Percentiles rank a stretch among this genome's conserved stretches.
These are phyloP conservation scores for Acrobasis consociella DNA, from an alignment of 2,888 invertebrate species.

Conservation along the genomic window DNA sequence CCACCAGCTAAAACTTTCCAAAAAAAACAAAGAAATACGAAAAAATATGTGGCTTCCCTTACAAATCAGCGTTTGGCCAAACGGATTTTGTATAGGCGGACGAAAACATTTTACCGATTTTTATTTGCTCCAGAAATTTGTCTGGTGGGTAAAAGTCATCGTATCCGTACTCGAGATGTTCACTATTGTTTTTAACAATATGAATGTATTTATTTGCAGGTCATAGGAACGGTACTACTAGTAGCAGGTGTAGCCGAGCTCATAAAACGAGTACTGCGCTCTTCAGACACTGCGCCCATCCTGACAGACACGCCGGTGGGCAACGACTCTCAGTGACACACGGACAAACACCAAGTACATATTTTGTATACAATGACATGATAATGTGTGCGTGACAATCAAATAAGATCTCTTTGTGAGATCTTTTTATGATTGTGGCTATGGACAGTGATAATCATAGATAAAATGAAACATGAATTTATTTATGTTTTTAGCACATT, in stretches of 20 bases:
- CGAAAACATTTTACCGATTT: too few species aligned
- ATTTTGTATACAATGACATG: background rate
- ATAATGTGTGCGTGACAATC: conserved; percentile 1
- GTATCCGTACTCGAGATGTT: too few species aligned
- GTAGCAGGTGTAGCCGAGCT: conserved; percentile 56
- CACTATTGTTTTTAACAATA: background rate
- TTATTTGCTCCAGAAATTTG: too few species aligned
- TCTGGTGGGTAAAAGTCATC: too few species aligned
- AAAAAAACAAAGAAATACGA: too few species aligned
- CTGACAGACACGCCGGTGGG: conserved; percentile 39
- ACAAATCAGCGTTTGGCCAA: too few species aligned
- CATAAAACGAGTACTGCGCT: conserved; percentile 50
- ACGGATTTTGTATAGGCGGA: too few species aligned
- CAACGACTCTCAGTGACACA: conserved; percentile 31
- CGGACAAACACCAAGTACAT: background rate
- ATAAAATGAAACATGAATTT: too few species aligned
- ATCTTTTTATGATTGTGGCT: background rate
- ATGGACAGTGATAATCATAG: too few species aligned
- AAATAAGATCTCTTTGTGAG: background rate
- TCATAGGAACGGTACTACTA: conserved; percentile 56
- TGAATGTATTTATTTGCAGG: conserved; percentile 44
- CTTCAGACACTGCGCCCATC: conserved; percentile 55
- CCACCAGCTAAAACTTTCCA: too few species aligned
- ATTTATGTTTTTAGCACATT: too few species aligned
- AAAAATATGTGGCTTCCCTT: too few species aligned